Evolutionary conservation across 2,113 vertebrate genomes (phyloP).

Genomic region (Pachyramphus minor): DNA sequence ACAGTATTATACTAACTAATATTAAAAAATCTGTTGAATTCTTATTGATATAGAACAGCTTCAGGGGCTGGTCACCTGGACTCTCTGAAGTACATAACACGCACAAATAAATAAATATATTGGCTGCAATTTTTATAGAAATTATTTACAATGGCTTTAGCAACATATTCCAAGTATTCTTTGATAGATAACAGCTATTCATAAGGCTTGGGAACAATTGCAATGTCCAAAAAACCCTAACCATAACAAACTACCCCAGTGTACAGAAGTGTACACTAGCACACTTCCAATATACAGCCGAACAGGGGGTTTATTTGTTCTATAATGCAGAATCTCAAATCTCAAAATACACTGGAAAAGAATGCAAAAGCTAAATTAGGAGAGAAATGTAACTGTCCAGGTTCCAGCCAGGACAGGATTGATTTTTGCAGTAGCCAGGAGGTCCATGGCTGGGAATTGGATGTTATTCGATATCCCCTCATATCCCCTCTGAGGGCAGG

Average conservation of each 20-base stretch:
- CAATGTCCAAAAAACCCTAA: background rate
- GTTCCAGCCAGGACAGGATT: background rate
- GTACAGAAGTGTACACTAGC: background rate
- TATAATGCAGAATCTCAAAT: too few species aligned
- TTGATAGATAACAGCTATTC: background rate
- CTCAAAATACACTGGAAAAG: background rate
- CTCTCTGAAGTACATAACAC: background rate
- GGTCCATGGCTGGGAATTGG: background rate
- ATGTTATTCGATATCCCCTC: background rate
- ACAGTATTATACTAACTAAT: background rate
- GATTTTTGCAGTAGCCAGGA: background rate
- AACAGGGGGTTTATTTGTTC: background rate
- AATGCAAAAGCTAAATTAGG: background rate
- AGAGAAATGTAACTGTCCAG: background rate
- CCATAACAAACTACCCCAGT: background rate
- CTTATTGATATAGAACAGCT: background rate
- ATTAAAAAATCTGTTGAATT: background rate
- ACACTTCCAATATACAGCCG: background rate
- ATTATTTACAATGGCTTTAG: background rate
- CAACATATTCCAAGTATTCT: background rate
- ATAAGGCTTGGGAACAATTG: background rate
- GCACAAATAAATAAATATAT: background rate
- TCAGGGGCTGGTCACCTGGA: background rate
- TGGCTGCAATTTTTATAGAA: background rate
- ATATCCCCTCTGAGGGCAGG: background rate